Evolutionary conservation across 2,797 vertebrate species (phyloP).

Genomic region (Apogon hyalosoma): DNA sequence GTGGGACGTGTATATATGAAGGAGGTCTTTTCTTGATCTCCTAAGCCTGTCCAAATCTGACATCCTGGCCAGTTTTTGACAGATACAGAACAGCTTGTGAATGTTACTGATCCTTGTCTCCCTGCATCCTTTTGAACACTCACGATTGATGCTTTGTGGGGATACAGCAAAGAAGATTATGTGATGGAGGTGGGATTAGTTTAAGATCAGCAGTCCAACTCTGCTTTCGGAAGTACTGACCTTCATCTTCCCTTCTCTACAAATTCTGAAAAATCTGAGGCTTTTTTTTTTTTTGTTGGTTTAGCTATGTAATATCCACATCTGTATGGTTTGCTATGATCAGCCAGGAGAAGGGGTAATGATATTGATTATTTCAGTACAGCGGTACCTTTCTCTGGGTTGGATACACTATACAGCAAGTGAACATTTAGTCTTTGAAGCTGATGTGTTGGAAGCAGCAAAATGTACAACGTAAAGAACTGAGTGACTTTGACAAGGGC

Average conservation of each 20-base stretch:
- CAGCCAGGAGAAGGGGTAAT: too few relatives aligned
- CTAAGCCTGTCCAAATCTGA: constrained; percentile 57
- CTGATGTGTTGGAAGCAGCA: too few relatives aligned
- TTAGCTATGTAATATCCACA: too few relatives aligned
- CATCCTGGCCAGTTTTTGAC: constrained; percentile 18
- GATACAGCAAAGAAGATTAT: constrained; percentile 42
- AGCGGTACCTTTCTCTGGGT: too few relatives aligned
- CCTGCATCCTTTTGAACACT: constrained; percentile 18
- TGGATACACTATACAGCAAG: too few relatives aligned
- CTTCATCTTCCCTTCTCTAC: not conserved
- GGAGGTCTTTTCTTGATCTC: constrained; percentile 30
- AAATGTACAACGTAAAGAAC: too few relatives aligned
- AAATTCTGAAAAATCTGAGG: not conserved
- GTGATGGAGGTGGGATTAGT: constrained; percentile 29
- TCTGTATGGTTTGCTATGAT: too few relatives aligned
- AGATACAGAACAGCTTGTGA: constrained; percentile 27
- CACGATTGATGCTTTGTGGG: constrained; percentile 23
- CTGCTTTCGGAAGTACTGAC: constrained; percentile 9
- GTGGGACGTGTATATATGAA: constrained; percentile 29
- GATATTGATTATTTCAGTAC: too few relatives aligned
- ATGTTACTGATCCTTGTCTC: constrained; percentile 25
- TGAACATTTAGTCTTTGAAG: too few relatives aligned
- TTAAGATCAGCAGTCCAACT: constrained; percentile 45
- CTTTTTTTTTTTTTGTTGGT: not conserved
- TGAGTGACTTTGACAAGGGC: too few relatives aligned